Evolutionary conservation across 1,140 invertebrate species (phyloP).

Genomic region (Neodiprion fabricii): DNA sequence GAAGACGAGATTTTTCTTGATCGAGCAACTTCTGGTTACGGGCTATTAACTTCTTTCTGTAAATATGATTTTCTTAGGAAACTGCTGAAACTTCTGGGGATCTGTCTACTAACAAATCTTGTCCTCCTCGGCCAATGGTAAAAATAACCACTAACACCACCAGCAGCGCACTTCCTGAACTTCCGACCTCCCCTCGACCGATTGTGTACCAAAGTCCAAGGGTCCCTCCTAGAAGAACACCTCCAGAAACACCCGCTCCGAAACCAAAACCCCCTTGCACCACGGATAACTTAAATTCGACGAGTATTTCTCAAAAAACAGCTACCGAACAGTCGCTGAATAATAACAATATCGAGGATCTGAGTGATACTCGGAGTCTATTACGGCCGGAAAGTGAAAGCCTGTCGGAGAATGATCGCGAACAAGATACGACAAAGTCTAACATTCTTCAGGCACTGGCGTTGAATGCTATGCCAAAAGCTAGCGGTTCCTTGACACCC

Average conservation of each 20-base stretch:
- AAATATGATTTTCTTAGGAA: slow-evolving; percentile 50
- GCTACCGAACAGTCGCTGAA: background rate
- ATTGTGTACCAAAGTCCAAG: slow-evolving; percentile 53
- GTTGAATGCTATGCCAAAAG: too few relatives aligned
- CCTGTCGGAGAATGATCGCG: background rate
- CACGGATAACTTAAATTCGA: background rate
- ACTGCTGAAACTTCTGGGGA: slow-evolving; percentile 54
- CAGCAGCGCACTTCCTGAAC: slow-evolving; percentile 37
- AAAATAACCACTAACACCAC: slow-evolving; percentile 48
- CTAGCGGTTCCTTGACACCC: slow-evolving; percentile 33
- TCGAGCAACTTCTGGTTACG: slow-evolving; percentile 21
- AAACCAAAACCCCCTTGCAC: slow-evolving; percentile 21
- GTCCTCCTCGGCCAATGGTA: slow-evolving; percentile 41
- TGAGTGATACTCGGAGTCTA: background rate
- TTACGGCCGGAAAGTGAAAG: background rate
- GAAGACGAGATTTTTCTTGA: background rate
- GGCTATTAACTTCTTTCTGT: slow-evolving; percentile 29
- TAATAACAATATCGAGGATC: background rate
- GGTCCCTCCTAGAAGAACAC: slow-evolving; percentile 47
- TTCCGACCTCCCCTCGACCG: slow-evolving; percentile 39
- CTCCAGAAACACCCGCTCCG: slow-evolving; percentile 34
- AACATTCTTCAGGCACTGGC: background rate
- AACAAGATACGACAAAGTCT: background rate
- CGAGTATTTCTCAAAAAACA: background rate
- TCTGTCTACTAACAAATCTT: slow-evolving; percentile 51